A percentile compares a stretch with the other conserved stretches of the same genome.
Conservation (phyloP, 1,140 invertebrate species). For the Euura lappo region DNA sequence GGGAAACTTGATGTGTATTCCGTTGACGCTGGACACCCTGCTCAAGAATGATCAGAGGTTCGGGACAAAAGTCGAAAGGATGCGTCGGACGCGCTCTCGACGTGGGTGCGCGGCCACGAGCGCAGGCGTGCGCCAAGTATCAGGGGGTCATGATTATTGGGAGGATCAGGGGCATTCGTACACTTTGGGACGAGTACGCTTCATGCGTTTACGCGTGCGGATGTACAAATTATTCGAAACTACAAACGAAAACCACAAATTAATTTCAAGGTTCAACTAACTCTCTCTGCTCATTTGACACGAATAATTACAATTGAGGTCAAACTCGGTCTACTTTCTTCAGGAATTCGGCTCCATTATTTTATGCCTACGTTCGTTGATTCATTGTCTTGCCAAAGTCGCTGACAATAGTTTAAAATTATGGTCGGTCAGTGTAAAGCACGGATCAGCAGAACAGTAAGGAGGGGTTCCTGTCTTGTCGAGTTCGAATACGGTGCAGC, state of each 20-base stretch:
- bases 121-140: constrained; percentile 34
- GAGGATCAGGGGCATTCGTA: not conserved
- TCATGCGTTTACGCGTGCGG: too few relatives aligned
- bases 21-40: too few relatives aligned
- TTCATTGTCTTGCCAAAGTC: not conserved
- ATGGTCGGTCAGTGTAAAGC: not conserved
- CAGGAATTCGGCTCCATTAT: not conserved
- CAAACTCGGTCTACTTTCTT: not conserved
- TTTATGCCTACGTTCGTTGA: not conserved
- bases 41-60: too few relatives aligned
- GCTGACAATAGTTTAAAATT: not conserved
- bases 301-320: not conserved
- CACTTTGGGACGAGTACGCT: not conserved
- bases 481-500: not conserved
- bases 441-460: not conserved
- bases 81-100: constrained; percentile 15
- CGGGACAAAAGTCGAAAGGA: not conserved
- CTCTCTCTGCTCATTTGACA: not conserved
- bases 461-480: not conserved
- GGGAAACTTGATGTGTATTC: too few relatives aligned
- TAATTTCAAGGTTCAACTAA: too few relatives aligned
- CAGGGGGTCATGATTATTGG: constrained; percentile 27
- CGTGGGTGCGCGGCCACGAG: constrained; percentile 27
- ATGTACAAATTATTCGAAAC: too few relatives aligned
- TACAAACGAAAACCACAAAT: too few relatives aligned